Base-by-base conservation (phyloP, 2,888 invertebrate species). In the Scrobipalpa atriplicella region DNA sequence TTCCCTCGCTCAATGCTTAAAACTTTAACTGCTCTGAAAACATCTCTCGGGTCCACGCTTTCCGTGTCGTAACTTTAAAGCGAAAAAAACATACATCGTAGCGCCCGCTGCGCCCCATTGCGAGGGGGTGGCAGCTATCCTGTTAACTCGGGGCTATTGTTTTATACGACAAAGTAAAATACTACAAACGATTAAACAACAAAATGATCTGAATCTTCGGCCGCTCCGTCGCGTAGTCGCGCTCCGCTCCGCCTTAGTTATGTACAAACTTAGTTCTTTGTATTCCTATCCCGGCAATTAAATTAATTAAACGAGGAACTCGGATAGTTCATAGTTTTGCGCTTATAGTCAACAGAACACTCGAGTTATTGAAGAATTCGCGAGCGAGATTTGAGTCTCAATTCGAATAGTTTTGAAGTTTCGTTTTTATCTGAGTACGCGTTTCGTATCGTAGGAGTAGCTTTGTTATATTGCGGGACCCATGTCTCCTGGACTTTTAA, bases 401-500 rank as follows among this genome's bases (percentile, higher is more conserved):
- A 16, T 38, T 61, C 63, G 18, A 63, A 41, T 29, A 16, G 54
- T 56, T 56, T 56, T 21, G 10, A 52, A 61, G 38, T 63, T 52
- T 11, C 7, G 2, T 36, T 63, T 62, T 43, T 38, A 47, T 38
- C 18, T 5, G 18, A 18, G n/a, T 43, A 29, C n/a, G 72, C 71
- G 70, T 62, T 70, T n/a, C 54, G 54, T 58, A 71, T 52, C 19
- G 52, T 52, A 52, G 41, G 41, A 19, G 66, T 72, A 66, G 73
- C 75, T 75, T 72, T 71, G 73, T 75, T 74, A 78, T 77, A 78
- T 76, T 74, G 73, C 75, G 73, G 78, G 80, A 79, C 80, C 80
- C 80, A 78, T 82, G 83, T 84, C 82, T 80, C 85, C 82, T 78
- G 79, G 82, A 86, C 86, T 90, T 90, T 90, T 90, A 90, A 89